These are phyloP conservation scores for Phymanthus crucifer DNA, from an alignment of 92 coral and sea anemone species.

Conservation along the genomic window DNA sequence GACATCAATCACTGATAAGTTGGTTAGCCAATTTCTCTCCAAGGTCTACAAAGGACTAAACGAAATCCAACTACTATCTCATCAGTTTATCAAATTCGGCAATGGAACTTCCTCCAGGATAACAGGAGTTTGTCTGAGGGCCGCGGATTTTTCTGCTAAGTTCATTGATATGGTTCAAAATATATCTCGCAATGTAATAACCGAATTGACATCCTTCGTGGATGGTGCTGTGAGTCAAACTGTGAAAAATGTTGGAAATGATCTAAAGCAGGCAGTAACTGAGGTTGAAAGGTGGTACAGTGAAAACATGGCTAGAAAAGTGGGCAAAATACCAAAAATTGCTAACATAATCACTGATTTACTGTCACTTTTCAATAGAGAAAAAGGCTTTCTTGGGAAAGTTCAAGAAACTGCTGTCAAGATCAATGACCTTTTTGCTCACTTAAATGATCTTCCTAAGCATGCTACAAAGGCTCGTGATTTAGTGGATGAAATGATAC, in stretches of 20 bases:
- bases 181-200: conserved; percentile 69
- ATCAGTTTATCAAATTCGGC: conserved; percentile 77
- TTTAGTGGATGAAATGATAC: conserved; percentile 78
- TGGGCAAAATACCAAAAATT: conserved; percentile 81
- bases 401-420: conserved; percentile 67
- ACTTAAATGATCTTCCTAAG: conserved; percentile 69
- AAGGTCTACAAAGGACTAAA: conserved; percentile 66
- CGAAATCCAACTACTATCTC: conserved; percentile 66
- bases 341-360: conserved; percentile 80
- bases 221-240: conserved; percentile 64
- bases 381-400: conserved; percentile 70
- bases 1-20: conserved; percentile 59
- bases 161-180: conserved; percentile 80
- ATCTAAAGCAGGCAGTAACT: conserved; percentile 72
- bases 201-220: conserved; percentile 65
- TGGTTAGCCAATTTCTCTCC: conserved; percentile 63
- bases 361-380: conserved; percentile 75
- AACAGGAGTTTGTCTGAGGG: conserved; percentile 70
- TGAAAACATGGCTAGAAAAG: conserved; percentile 67
- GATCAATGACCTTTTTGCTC: conserved; percentile 64
- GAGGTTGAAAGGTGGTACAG: conserved; percentile 86
- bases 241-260: conserved; percentile 55
- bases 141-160: conserved; percentile 76
- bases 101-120: conserved; percentile 77
- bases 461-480: conserved; percentile 84